These are phyloP conservation scores for Arnoldichthys spilopterus DNA, from an alignment of 2,797 vertebrate genomes.

Conservation along the genomic window DNA sequence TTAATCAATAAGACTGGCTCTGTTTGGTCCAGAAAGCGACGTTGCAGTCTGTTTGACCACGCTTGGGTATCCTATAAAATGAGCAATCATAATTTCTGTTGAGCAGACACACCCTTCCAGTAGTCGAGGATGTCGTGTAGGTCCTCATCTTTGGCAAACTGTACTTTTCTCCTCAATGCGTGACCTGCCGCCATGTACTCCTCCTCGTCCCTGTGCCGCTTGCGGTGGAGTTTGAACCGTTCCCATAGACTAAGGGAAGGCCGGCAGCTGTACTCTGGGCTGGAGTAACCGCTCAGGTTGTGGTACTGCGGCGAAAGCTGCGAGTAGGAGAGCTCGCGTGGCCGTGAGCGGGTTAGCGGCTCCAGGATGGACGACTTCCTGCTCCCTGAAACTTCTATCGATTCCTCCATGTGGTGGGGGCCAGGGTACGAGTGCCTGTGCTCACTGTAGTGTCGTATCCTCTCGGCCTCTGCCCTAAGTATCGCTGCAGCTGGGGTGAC, in stretches of 20 bases:
- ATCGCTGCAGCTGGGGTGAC: conserved; percentile 89
- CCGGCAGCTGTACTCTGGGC: conserved; percentile 91
- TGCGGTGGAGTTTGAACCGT: conserved; percentile 93
- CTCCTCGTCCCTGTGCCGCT: conserved; percentile 90
- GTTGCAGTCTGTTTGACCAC: conserved; percentile 32
- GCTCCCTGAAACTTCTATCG: conserved; percentile 78
- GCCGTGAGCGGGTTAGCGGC: conserved; percentile 88
- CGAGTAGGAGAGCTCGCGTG: conserved; percentile 92
- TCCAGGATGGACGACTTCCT: conserved; percentile 91
- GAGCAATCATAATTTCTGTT: conserved; percentile 93
- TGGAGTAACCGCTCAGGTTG: conserved; percentile 94
- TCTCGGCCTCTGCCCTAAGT: conserved; percentile 91
- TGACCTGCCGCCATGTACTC: conserved; percentile 97
- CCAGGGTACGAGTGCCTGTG: conserved; percentile 96
- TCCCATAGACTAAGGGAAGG: conserved; percentile 94
- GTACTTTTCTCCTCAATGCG: conserved; percentile 95
- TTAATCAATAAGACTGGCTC: conserved; percentile 59
- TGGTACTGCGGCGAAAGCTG: conserved; percentile 95
- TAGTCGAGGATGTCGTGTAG: conserved; percentile 99
- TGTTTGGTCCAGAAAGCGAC: conserved; percentile 79
- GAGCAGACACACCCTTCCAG: conserved; percentile 98
- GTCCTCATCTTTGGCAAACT: conserved; percentile 98
- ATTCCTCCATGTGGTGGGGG: conserved; percentile 87
- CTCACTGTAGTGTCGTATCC: conserved; percentile 91
- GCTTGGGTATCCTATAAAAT: conserved; percentile 45